A percentile compares a stretch with the other conserved stretches of the same genome.
phyloP scores from a whole-genome alignment of 2,113 vertebrate species.

The Xerus inauris region DNA sequence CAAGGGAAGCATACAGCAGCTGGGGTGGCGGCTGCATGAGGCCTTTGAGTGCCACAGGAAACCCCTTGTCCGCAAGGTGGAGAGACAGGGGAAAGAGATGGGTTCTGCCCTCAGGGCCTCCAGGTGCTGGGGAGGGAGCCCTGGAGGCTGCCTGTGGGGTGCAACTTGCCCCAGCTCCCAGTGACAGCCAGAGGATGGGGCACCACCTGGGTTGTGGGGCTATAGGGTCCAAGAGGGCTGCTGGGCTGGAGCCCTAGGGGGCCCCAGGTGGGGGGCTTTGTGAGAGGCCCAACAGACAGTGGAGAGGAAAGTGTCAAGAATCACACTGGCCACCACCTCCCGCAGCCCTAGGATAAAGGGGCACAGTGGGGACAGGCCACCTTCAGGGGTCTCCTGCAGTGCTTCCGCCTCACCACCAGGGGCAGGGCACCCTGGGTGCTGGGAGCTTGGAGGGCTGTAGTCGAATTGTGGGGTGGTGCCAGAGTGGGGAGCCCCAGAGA shows the following conservation, averaged over 20 bases:
- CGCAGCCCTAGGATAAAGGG: neutral
- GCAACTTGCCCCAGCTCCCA: neutral
- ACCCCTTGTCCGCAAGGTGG: accelerated
- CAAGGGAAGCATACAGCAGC: too few species aligned
- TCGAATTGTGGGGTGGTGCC: too few species aligned
- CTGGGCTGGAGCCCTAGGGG: accelerated
- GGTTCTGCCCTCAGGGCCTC: accelerated
- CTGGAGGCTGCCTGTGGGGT: accelerated
- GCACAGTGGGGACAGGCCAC: neutral
- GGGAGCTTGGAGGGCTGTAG: neutral
- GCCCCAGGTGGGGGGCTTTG: neutral
- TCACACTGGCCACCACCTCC: too few species aligned
- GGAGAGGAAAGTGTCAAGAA: neutral
- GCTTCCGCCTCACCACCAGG: accelerated
- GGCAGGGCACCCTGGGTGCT: neutral
- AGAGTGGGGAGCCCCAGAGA: neutral
- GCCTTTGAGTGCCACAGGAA: accelerated
- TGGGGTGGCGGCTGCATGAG: neutral
- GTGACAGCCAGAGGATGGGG: neutral
- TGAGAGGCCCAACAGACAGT: neutral
- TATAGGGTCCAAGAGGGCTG: neutral
- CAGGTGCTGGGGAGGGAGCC: accelerated
- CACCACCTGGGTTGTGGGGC: too few species aligned
- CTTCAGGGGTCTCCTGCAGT: neutral
- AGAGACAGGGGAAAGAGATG: neutral